A percentile compares a stretch with the other conserved stretches of the same genome.
Conservation (phyloP, 2,797 vertebrate species). For the Aulostomus chinensis region DNA sequence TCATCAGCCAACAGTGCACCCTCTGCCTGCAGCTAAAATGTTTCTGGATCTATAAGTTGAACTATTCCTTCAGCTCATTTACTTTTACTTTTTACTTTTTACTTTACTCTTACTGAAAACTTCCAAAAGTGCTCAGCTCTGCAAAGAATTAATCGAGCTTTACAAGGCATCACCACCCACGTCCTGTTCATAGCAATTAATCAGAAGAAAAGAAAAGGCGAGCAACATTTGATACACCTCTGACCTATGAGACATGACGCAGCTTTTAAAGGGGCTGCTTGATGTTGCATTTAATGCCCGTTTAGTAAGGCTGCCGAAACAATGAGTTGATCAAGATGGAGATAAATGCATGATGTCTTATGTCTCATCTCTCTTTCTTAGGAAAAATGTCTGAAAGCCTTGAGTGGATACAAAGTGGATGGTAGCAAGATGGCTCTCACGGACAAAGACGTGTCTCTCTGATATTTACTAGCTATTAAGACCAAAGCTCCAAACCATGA, state of each 20-base stretch:
- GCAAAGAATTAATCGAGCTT: conserved; percentile 8
- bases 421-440: conserved; percentile 55
- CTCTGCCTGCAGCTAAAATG: not conserved
- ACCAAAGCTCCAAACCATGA: conserved; percentile 75
- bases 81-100: too few relatives aligned
- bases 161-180: conserved; percentile 26
- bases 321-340: conserved; percentile 54
- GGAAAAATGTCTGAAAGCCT: conserved; percentile 61
- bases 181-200: conserved; percentile 31
- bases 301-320: conserved; percentile 27
- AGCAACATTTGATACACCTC: conserved; percentile 30
- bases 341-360: conserved; percentile 57
- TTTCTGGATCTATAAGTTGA: not conserved
- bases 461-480: conserved; percentile 77
- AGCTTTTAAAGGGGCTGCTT: conserved; percentile 62
- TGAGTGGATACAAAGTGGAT: conserved; percentile 65
- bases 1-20: not conserved
- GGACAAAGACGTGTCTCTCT: conserved; percentile 70
- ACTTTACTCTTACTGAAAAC: too few relatives aligned
- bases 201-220: too few relatives aligned
- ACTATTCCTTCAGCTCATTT: conserved; percentile 1
- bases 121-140: not conserved
- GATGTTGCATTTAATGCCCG: conserved; percentile 67
- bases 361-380: conserved; percentile 33
- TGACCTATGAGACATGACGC: conserved; percentile 17